Conservation (phyloP, 2,113 vertebrate species). For the Orthonyx spaldingii region DNA sequence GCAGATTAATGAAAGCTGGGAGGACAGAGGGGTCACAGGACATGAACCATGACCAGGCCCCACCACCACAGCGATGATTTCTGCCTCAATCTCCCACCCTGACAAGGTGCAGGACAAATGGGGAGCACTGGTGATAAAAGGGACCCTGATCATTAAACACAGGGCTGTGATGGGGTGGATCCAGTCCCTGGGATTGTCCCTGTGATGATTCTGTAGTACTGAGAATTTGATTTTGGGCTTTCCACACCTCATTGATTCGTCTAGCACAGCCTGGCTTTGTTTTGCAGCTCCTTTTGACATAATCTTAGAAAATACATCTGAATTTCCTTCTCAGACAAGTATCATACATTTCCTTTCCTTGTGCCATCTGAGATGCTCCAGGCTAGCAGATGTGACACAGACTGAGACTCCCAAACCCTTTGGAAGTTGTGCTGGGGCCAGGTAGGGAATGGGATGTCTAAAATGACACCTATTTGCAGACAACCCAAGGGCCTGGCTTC, state of each 20-base stretch:
- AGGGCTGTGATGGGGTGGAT: neutral
- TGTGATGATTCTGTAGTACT: fast-evolving
- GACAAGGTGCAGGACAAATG: neutral
- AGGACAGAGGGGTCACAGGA: neutral
- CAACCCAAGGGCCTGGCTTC: neutral
- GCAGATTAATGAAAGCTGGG: slow-evolving; percentile 5
- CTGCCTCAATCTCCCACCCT: slow-evolving; percentile 12
- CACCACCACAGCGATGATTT: neutral
- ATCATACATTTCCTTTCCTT: neutral
- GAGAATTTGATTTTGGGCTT: neutral
- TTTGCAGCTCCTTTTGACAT: neutral
- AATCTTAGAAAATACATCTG: neutral
- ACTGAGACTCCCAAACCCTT: neutral
- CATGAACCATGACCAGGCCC: neutral
- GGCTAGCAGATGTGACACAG: neutral
- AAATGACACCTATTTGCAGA: neutral
- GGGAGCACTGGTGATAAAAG: neutral
- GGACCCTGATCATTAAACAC: neutral
- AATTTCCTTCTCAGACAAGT: neutral
- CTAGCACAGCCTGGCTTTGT: neutral
- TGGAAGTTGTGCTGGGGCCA: neutral
- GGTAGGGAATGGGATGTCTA: neutral
- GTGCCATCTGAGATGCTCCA: neutral
- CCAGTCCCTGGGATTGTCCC: neutral
- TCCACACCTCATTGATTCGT: neutral